Conservation (phyloP, 2,888 invertebrate genomes). For the Empis livida region DNA sequence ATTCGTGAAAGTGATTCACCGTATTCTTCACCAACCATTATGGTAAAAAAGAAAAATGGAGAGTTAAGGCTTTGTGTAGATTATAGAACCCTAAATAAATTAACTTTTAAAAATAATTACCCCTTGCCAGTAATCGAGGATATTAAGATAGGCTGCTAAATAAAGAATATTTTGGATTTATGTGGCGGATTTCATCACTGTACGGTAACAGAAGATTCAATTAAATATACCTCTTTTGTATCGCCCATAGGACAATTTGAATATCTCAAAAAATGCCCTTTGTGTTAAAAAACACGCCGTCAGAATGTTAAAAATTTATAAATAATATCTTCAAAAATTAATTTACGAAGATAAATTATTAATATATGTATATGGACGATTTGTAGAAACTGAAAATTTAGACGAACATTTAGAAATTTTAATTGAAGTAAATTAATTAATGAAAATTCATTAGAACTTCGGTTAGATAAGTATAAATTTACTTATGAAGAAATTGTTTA, state of each 20-base stretch:
- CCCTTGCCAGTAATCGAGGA: conserved; percentile 13
- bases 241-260: conserved; percentile 14
- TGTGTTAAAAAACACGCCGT: conserved; percentile 1
- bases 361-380: conserved; percentile 1
- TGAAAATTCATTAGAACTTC: conserved; percentile 1
- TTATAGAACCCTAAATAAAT: conserved; percentile 12
- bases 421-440: background rate
- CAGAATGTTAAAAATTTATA: background rate
- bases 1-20: conserved; percentile 11
- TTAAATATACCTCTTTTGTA: conserved; percentile 14
- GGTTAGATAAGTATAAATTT: conserved; percentile 12
- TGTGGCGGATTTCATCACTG: conserved; percentile 14
- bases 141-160: conserved; percentile 7
- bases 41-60: conserved; percentile 11
- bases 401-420: conserved; percentile 2
- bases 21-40: conserved; percentile 12
- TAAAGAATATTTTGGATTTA: conserved; percentile 14
- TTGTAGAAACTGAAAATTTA: conserved; percentile 1
- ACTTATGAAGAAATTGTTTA: conserved; percentile 8
- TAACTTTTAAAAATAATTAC: conserved; percentile 11
- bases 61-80: conserved; percentile 13
- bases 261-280: conserved; percentile 7
- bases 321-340: conserved; percentile 1
- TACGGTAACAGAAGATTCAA: conserved; percentile 9
- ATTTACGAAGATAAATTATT: background rate